These are phyloP conservation scores for Acleris emargana DNA, from an alignment of 2,888 invertebrate species.

Conservation along the genomic window DNA sequence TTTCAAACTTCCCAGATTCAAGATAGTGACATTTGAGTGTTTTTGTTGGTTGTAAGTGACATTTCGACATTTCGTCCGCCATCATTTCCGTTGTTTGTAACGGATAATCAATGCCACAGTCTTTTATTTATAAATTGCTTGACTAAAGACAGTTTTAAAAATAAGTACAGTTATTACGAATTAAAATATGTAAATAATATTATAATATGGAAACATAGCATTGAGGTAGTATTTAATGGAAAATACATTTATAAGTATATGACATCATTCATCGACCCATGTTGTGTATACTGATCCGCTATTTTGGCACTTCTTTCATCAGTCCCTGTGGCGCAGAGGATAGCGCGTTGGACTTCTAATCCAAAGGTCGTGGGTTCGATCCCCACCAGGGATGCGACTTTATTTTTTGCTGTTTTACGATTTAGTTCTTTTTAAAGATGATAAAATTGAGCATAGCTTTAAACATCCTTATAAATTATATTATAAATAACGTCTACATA, in stretches of 20 bases:
- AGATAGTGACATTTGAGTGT: conserved; percentile 35
- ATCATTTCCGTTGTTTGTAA: conserved; percentile 11
- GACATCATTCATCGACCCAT: conserved; percentile 9
- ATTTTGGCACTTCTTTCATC: conserved; percentile 48
- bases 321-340: conserved; percentile 94
- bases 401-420: conserved; percentile 35
- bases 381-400: conserved; percentile 90
- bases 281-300: conserved; percentile 25
- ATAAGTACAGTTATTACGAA: background rate
- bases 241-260: conserved; percentile 8
- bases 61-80: conserved; percentile 56
- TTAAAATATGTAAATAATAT: background rate
- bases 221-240: background rate
- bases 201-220: background rate
- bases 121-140: background rate
- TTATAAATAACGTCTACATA: too few relatives aligned
- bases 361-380: conserved; percentile 95
- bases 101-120: background rate
- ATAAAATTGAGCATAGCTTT: too few relatives aligned
- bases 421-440: conserved; percentile 31
- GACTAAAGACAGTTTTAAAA: background rate
- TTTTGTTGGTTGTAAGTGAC: conserved; percentile 43
- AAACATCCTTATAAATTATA: too few relatives aligned
- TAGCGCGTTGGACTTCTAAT: conserved; percentile 96
- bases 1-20: conserved; percentile 71